Base-by-base conservation (phyloP, 2,888 invertebrate species). In the Spodoptera exigua region DNA sequence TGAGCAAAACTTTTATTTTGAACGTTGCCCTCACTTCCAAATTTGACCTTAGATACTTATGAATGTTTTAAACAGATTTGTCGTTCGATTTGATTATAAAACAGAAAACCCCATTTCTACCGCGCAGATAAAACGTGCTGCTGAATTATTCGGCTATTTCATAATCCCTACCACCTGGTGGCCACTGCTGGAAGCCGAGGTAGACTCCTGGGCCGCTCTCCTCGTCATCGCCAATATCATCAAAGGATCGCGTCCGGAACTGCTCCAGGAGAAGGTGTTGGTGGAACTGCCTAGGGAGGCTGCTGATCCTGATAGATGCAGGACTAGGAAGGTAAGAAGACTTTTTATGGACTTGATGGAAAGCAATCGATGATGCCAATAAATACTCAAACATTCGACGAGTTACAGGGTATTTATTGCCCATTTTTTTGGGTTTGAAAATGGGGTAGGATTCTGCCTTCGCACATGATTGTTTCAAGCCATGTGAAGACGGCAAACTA, bases 101-200 rank as follows among this genome's bases (percentile, higher is more conserved):
- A n/a, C n/a, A n/a, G n/a, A n/a, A n/a, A 27, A 27, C 14, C 16
- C 10, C 14, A 13, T 17, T 40, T 17, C 11, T 16, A 5, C 17
- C 9, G 5, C 1, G 2, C 35, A 96, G 96, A 91, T 96, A 37
- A 95, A 96, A 80, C 95, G 95, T 46, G 95, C 97, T 2, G 95
- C 97, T 0, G 96, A 96, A 82, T 90, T 97, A 48, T 95, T 97
- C 69, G 98, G 97, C 11, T 96, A 96, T 81, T 98, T 98, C 89
- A 96, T 98, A 44, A 92, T 93, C 0, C 95, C 96, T 0, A 92
- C 95, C 16, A 95, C 96, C 0, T 97, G 96, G 95, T 96, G 95
- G 88, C 95, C 96, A 40, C 87, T 97, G 3, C 85, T 97, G n/a
- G 89, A 96, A 57, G 95, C 96, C 0, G 95, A 95, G 3, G 88